These are phyloP conservation scores for Caenorhabditis macrosperma DNA, from an alignment of 2,888 invertebrate species.

Conservation along the genomic window DNA sequence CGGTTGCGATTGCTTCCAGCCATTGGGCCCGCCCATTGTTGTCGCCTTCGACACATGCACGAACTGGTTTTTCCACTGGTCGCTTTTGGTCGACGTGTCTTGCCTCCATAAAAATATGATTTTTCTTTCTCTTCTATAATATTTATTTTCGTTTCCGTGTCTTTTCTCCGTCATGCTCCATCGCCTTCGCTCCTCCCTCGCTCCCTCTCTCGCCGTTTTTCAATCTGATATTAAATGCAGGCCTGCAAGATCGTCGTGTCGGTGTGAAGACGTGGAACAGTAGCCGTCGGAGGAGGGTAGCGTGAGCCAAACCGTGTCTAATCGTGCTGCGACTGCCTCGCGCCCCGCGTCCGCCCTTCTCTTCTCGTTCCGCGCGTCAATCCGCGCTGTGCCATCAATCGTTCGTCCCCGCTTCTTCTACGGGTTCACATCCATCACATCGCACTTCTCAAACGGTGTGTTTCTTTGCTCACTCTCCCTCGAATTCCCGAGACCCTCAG, in stretches of 20 bases:
- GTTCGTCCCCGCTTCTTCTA: constrained; percentile 36
- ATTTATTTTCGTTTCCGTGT: constrained; percentile 4
- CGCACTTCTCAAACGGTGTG: constrained; percentile 18
- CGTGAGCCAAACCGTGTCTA: constrained; percentile 23
- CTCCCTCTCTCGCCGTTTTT: neutral
- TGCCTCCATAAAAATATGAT: constrained; percentile 19
- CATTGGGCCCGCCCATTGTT: constrained; percentile 39
- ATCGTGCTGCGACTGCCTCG: neutral
- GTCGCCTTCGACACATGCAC: constrained; percentile 30
- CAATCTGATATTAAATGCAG: constrained; percentile 11
- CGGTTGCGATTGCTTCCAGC: neutral
- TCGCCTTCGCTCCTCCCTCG: constrained; percentile 1
- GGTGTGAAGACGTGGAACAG: constrained; percentile 38
- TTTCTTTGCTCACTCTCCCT: constrained; percentile 3
- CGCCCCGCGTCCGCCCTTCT: neutral
- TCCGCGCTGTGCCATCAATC: neutral
- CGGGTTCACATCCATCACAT: constrained; percentile 27
- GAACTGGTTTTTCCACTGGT: constrained; percentile 23
- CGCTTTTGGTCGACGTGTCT: constrained; percentile 12
- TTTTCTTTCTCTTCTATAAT: constrained; percentile 1
- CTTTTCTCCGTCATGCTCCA: constrained; percentile 6
- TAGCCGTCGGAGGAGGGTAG: constrained; percentile 40
- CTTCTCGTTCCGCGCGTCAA: neutral
- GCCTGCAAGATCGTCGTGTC: constrained; percentile 45
- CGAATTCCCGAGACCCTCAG: neutral